Evolutionary conservation across 2,113 vertebrate genomes (phyloP), one percentile per base, ranked within the genome.

Genomic region (Chloropsis hardwickii): DNA sequence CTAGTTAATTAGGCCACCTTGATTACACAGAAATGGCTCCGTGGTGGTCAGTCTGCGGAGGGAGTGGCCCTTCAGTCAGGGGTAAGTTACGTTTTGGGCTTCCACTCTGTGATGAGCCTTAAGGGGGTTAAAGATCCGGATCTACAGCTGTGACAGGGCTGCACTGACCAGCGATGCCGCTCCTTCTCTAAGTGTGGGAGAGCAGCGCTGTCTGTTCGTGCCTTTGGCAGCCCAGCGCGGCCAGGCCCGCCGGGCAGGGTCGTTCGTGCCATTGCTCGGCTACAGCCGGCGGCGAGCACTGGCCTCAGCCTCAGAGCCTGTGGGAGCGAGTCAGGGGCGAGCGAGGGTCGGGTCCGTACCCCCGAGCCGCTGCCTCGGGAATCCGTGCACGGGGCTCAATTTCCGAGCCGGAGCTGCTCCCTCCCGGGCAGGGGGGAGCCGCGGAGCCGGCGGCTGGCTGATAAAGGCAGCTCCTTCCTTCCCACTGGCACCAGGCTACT

Each of bases 81-180:
- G 10, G 27, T 31, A 35, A 42, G 1, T 51, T 47, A 37, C 18
- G n/a, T 44, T 79, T 88, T 37, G 37, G 33, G 23, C 25, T 93
- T 51, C 10, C 29, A 21, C 33, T 66, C 35, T 60, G 25, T 54
- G 60, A 42, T 2, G 29, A 76, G 24, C 37, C 40, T 37, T 28
- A 31, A 53, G 11, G 39, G 51, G 31, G 35, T 47, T 37, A 45
- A 57, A 71, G 25, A 60, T 5, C 2, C 1, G 3, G 8, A 23
- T 86, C 39, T 80, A 2, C 27, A 39, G 25, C 20, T 73, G n/a
- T 70, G 62, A 9, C 58, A n/a, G 53, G 29, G 39, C 35, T 44
- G 3, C 44, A 5, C 0, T 16, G 57, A 22, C 16, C 33, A 3
- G 6, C 0, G 7, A 11, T 11, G 2, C 22, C 3, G 31, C 24